Evolutionary conservation across 2,888 invertebrate species (phyloP).

Genomic region (Abrostola triplasia): DNA sequence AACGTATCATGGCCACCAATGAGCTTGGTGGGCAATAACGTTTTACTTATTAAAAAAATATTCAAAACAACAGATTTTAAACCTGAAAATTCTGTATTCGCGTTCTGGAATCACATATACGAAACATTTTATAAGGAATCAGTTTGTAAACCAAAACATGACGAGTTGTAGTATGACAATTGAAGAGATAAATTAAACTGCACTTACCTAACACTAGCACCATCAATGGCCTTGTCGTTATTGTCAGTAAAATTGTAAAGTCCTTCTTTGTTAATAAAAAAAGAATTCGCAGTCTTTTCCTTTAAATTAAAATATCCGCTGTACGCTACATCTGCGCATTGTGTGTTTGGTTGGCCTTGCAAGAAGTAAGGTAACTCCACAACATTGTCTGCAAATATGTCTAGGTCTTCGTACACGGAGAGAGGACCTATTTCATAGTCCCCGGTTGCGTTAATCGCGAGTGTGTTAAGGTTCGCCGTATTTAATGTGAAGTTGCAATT

Average conservation of each 20-base stretch:
- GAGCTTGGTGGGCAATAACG: constrained; percentile 63
- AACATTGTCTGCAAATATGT: constrained; percentile 65
- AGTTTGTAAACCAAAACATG: constrained; percentile 65
- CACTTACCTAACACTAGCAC: constrained; percentile 76
- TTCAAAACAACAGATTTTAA: constrained; percentile 63
- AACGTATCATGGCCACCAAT: constrained; percentile 73
- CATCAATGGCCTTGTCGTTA: constrained; percentile 81
- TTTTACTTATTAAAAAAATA: constrained; percentile 68
- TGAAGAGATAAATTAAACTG: constrained; percentile 4
- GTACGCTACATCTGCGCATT: constrained; percentile 64
- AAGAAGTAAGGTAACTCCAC: constrained; percentile 75
- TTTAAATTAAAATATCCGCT: constrained; percentile 68
- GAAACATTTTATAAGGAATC: constrained; percentile 66
- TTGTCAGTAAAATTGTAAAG: constrained; percentile 78
- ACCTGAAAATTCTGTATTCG: constrained; percentile 68
- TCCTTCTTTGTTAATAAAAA: constrained; percentile 69
- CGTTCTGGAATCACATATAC: constrained; percentile 79
- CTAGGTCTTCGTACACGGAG: constrained; percentile 79
- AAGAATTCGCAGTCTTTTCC: constrained; percentile 79
- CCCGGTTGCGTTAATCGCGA: constrained; percentile 49
- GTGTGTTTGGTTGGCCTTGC: constrained; percentile 62
- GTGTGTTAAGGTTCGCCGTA: constrained; percentile 45
- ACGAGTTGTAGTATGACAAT: constrained; percentile 67
- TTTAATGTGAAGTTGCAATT: constrained; percentile 86
- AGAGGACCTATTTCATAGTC: constrained; percentile 68